Evolutionary conservation across 2,888 invertebrate genomes (phyloP), one percentile per base, ranked within the genome.

Genomic region (Rhamnusium bicolor): DNA sequence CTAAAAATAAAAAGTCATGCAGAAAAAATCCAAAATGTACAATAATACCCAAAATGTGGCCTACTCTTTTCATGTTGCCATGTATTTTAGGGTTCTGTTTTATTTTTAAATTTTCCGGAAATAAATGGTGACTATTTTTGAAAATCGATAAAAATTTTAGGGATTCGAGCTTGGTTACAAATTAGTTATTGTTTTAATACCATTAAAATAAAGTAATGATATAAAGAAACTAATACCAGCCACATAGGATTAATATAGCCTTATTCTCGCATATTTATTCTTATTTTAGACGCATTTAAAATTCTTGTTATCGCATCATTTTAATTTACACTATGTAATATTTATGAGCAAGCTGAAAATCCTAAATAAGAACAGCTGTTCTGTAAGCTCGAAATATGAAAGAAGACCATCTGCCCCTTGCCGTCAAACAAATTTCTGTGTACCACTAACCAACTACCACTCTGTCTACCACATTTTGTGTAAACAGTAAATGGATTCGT

Each of bases 401-500:
- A 51, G 10, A 51, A 10, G 51, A 51, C 51, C 51, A 51, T 51
- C 51, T 51, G 51, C 19, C 51, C 12, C 51, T 16, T 6, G 19
- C 51, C 40, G 40, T 51, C 16, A 19, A 47, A 16, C 47, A 16
- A 51, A 51, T 51, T 49, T 51, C 10, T 18, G 51, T n/a, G 46
- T 8, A n/a, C 6, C 46, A 46, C 10, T 46, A 6, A 46, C 8
- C 4, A 24, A 24, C 24, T 24, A 24, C 24, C 24, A 24, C 24
- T 24, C 4, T 46, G n/a, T 10, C 1, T 46, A 19, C 61, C 61
- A 61, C 40, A 61, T 46, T 61, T 19, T 61, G 46, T 61, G 61
- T 46, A 61, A 61, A 61, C 21, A 58, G 32, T 32, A 58, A 27
- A 61, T 61, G 46, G 21, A 19, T 61, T 40, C 21, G 61, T 18